Percentiles rank a stretch among this genome's conserved stretches.
Conservation (phyloP, 2,797 vertebrate genomes). For the Channallabes apus region DNA sequence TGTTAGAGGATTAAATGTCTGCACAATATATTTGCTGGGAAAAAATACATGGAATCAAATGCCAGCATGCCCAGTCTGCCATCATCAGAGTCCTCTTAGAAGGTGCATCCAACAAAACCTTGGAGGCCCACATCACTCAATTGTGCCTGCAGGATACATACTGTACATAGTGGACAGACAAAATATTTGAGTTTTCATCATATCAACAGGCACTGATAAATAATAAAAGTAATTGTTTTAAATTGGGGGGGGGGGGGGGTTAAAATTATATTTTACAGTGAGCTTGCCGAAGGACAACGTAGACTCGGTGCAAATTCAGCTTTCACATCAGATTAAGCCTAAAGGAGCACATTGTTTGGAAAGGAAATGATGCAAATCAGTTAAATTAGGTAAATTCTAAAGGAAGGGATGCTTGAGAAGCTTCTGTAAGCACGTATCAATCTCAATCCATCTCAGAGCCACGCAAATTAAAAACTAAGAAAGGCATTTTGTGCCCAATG, state of each 20-base stretch:
- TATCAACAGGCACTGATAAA: background rate
- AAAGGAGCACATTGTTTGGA: slow-evolving; percentile 70
- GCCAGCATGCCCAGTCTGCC: too few species aligned
- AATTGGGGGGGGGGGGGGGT: background rate
- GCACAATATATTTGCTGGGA: too few species aligned
- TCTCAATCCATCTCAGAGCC: slow-evolving; percentile 68
- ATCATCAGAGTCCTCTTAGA: too few species aligned
- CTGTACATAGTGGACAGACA: background rate
- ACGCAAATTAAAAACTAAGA: slow-evolving; percentile 70
- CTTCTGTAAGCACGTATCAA: slow-evolving; percentile 72
- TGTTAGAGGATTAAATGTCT: too few species aligned
- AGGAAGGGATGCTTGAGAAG: slow-evolving; percentile 63
- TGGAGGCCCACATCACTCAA: too few species aligned
- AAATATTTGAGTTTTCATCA: background rate
- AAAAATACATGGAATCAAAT: too few species aligned
- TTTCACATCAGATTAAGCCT: slow-evolving; percentile 57
- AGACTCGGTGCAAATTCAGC: slow-evolving; percentile 33
- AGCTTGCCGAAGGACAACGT: slow-evolving; percentile 15
- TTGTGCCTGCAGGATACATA: too few species aligned
- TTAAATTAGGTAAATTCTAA: slow-evolving; percentile 64
- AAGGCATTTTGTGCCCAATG: slow-evolving; percentile 76
- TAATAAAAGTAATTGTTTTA: background rate
- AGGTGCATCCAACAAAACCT: too few species aligned
- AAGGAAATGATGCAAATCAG: slow-evolving; percentile 66
- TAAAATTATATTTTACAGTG: slow-evolving; percentile 8